Conservation (phyloP, 2,888 invertebrate species). For the Drosophila ustulata region DNA sequence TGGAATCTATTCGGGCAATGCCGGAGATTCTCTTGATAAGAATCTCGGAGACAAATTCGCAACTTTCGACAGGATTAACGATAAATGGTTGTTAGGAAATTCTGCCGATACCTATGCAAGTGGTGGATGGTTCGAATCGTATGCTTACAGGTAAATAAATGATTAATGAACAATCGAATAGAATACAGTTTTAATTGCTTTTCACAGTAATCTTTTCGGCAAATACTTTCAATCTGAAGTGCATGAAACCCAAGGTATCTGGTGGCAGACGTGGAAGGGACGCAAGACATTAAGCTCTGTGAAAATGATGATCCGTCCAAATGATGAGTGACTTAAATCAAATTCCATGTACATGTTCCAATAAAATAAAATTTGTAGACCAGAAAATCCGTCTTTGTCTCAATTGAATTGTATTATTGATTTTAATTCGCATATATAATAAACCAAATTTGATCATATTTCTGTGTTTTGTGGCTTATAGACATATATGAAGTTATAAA, state of each 20-base stretch:
- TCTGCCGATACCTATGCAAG: conserved; percentile 45
- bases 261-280: conserved; percentile 34
- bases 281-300: conserved; percentile 14
- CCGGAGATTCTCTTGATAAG: conserved; percentile 46
- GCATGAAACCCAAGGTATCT: background rate
- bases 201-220: conserved; percentile 38
- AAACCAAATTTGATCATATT: too few relatives aligned
- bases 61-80: conserved; percentile 51
- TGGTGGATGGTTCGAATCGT: conserved; percentile 47
- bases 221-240: background rate
- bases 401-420: too few relatives aligned
- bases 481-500: too few relatives aligned
- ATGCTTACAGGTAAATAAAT: conserved; percentile 36
- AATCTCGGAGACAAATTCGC: conserved; percentile 40
- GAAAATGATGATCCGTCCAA: conserved; percentile 31
- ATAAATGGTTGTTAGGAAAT: conserved; percentile 36
- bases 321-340: background rate
- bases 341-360: too few relatives aligned
- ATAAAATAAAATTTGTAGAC: too few relatives aligned
- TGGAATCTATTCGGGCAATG: conserved; percentile 36
- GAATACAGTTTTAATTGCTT: background rate
- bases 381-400: too few relatives aligned
- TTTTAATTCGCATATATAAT: too few relatives aligned
- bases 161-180: background rate
- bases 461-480: too few relatives aligned